Base-by-base conservation (phyloP, 2,888 invertebrate genomes). In the Venusia cambrica region DNA sequence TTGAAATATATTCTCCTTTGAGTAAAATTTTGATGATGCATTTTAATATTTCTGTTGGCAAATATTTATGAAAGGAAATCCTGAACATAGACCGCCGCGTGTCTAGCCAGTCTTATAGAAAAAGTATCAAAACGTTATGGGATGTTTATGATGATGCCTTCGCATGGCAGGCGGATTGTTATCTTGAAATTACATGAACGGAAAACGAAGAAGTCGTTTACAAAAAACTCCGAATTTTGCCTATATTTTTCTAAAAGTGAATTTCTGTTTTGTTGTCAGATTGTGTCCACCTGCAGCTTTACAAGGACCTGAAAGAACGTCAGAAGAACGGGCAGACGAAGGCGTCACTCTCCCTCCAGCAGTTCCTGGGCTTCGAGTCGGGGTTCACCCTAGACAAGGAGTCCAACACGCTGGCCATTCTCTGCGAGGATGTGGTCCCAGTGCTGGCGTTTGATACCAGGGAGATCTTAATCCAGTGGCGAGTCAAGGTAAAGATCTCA, bases 301-400 rank as follows among this genome's bases (percentile, higher is more conserved):
- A 95, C 87, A 92, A 95, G 59, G 96, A 96, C 85, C 90, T 94
- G 63, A 95, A 95, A 72, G 96, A 96, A 69, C 89, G 94, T 26
- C 94, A 94, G 85, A 93, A 94, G 74, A 94, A 94, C 77, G 94
- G 94, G 7, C 94, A 94, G 74, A 95, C 96, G 40, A 96, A 96
- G 75, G 94, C 95, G 0, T 95, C 94, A 5, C 89, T 97, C 25
- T 94, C 95, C 7, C 89, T 97, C 49, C 94, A 96, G 72, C 94
- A 95, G 69, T 96, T 93, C 84, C 90, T 96, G 31, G 96, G 95
- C 21, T 90, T 96, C 56, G 95, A 96, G 83, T 93, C 94, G 16
- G 94, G 95, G 35, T 96, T 97, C 80, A 94, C 94, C 1, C 84
- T 96, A 62, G 96, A 97, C 83, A 96, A 95, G 76, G 96, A 97